These are phyloP conservation scores for Ceyx margarethae DNA, from an alignment of 2,113 vertebrate genomes.

Conservation along the genomic window DNA sequence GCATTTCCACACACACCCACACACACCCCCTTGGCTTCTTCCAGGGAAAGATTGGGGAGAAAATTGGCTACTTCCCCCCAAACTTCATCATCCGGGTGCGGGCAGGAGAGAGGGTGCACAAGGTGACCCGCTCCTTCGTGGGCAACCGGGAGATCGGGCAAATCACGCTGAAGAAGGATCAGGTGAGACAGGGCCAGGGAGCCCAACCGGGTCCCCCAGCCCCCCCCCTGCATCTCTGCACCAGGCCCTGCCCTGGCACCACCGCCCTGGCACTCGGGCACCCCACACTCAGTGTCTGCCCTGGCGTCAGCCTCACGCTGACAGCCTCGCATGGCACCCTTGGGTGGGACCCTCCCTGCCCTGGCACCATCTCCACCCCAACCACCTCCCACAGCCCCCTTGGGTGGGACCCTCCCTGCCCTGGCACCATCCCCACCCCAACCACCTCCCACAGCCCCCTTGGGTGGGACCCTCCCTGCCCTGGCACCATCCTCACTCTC, in stretches of 20 bases:
- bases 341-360: neutral
- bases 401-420: too few relatives aligned
- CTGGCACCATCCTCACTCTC: too few relatives aligned
- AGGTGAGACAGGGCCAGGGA: slow-evolving; percentile 64
- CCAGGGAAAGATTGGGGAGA: slow-evolving; percentile 93
- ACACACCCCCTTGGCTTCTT: neutral
- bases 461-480: too few relatives aligned
- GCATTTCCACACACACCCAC: neutral
- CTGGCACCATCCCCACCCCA: too few relatives aligned
- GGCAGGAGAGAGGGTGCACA: slow-evolving; percentile 87
- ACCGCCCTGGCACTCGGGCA: too few relatives aligned
- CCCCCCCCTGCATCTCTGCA: neutral
- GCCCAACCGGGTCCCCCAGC: neutral
- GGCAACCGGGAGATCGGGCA: slow-evolving; percentile 95
- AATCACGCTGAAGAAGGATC: slow-evolving; percentile 96
- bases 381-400: neutral
- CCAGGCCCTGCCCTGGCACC: neutral
- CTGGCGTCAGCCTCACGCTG: fast-evolving
- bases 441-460: too few relatives aligned
- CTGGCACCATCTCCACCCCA: fast-evolving
- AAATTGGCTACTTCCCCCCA: slow-evolving; percentile 90
- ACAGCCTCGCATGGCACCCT: neutral
- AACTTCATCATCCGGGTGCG: slow-evolving; percentile 94
- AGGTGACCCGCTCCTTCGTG: slow-evolving; percentile 90
- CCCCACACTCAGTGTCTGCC: neutral